Conservation (phyloP, 2,797 vertebrate genomes). For the Sebastes wilsoni region DNA sequence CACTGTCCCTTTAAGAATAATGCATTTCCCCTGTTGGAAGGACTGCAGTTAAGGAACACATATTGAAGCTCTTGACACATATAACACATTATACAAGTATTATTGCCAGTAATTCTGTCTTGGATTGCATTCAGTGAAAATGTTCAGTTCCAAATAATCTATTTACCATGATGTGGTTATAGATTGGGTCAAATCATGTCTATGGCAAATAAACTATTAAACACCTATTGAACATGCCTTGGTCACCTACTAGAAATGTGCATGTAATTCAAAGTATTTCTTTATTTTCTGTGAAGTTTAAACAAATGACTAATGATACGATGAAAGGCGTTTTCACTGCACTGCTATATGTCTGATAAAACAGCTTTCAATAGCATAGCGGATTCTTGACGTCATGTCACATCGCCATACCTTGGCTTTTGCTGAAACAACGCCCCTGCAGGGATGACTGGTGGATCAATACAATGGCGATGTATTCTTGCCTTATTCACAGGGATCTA, state of each 20-base stretch:
- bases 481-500: constrained; percentile 46
- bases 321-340: neutral
- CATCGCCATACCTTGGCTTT: neutral
- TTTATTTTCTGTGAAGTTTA: neutral
- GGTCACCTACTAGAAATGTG: neutral
- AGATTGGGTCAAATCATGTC: too few relatives aligned
- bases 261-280: neutral
- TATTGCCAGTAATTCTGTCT: neutral
- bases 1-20: neutral
- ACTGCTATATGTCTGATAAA: neutral
- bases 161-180: neutral
- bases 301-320: neutral
- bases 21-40: neutral
- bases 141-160: neutral
- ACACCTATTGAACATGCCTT: neutral
- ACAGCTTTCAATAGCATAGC: too few relatives aligned
- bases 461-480: constrained; percentile 54
- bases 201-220: neutral
- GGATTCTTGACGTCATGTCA: neutral
- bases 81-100: neutral
- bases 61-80: neutral
- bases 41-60: neutral
- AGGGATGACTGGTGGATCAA: constrained; percentile 56
- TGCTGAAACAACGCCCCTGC: neutral
- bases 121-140: neutral